Conservation (phyloP, 2,113 vertebrate genomes). For the human (Homo sapiens) region DNA sequence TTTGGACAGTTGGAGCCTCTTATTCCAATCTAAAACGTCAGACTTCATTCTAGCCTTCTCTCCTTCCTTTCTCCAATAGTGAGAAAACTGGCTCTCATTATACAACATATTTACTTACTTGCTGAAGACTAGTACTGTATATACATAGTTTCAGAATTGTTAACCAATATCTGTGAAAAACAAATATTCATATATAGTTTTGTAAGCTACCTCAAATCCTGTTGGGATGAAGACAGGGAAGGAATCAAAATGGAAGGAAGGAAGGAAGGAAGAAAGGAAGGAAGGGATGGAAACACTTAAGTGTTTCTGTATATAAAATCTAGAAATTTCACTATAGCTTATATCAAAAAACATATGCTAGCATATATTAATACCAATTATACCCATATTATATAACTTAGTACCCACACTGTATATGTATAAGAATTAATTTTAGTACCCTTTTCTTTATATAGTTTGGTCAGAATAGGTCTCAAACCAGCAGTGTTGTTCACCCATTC, state of each 20-base stretch:
- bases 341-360: background rate
- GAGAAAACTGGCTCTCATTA: slow-evolving; percentile 30
- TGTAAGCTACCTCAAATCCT: slow-evolving; percentile 28
- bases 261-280: no score
- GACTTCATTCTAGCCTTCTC: background rate
- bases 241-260: background rate
- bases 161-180: slow-evolving; percentile 23
- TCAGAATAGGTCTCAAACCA: slow-evolving; percentile 95
- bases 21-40: background rate
- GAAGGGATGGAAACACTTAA: background rate
- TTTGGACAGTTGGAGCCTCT: background rate
- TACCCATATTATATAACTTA: background rate
- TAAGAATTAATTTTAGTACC: slow-evolving; percentile 83
- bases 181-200: background rate
- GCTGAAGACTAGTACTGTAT: background rate
- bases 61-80: background rate
- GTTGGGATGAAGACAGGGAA: background rate
- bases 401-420: background rate
- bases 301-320: background rate
- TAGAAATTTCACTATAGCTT: slow-evolving; percentile 13
- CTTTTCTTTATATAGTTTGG: slow-evolving; percentile 97
- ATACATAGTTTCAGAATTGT: slow-evolving; percentile 23
- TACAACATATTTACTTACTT: slow-evolving; percentile 33
- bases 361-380: slow-evolving; percentile 7
- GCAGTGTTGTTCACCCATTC: slow-evolving; percentile 99